These are phyloP conservation scores for Trogon surrucura DNA, from an alignment of 2,113 vertebrate species.

Conservation along the genomic window DNA sequence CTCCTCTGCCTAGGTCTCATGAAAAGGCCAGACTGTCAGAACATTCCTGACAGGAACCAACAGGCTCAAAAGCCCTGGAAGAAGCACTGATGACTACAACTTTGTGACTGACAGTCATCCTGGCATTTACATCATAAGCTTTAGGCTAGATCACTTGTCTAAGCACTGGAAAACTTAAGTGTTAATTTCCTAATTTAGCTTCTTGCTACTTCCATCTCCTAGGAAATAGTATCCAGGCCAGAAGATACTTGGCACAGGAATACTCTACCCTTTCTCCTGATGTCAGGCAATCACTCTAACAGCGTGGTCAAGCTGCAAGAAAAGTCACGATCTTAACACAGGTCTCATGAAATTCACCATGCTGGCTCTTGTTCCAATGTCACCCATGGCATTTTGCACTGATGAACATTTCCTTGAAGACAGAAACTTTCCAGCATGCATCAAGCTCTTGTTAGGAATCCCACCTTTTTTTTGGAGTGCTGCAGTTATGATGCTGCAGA, in stretches of 20 bases:
- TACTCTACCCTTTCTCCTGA: neutral
- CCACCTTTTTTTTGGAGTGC: neutral
- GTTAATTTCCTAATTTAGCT: slow-evolving; percentile 23
- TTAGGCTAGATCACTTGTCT: neutral
- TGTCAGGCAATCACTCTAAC: neutral
- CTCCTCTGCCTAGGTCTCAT: neutral
- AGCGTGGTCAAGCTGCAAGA: neutral
- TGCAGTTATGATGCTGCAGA: neutral
- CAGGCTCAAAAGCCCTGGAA: slow-evolving; percentile 3
- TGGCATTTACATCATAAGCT: neutral
- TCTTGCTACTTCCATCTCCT: neutral
- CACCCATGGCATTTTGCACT: neutral
- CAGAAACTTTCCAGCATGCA: neutral
- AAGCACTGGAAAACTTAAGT: neutral
- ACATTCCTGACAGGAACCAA: slow-evolving; percentile 30
- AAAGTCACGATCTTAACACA: neutral
- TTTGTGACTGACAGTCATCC: neutral
- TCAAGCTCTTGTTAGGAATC: neutral
- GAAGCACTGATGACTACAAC: neutral
- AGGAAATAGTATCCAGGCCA: neutral
- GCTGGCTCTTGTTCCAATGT: neutral
- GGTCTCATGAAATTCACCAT: accelerated
- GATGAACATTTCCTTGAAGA: neutral
- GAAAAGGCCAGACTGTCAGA: neutral
- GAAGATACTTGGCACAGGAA: neutral